Base-by-base conservation (phyloP, 2,797 vertebrate species). In the Octomys mimax region DNA sequence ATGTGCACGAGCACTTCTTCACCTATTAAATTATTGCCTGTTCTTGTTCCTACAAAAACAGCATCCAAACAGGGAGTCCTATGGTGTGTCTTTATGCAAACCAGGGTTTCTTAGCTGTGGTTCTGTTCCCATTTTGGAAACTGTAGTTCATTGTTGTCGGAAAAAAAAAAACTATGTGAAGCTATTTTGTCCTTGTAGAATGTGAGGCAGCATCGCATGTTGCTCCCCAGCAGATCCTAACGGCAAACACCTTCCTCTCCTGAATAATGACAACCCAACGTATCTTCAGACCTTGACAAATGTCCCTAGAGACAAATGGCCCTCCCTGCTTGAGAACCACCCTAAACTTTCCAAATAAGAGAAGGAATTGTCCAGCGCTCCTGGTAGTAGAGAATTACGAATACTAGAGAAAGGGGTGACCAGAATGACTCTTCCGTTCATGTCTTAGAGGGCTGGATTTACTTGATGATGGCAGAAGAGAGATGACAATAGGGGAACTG, bases 1-100 rank as follows among this genome's bases (percentile, higher is more conserved):
- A 11, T 96, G 82, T 70, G 42, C 36, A 11, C 26, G 59, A 26
- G 10, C 2, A 28, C 93, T 46, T 66, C 57, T 2, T 89, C 16
- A 89, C 22, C 77, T 87, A 64, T 39, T 73, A 73, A 78, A 18
- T 26, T 90, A 61, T 68, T 52, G 86, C 81, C 36, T 52, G 59
- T 61, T 96, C 75, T 86, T 94, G 22, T 79, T 90, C 57, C 57
- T 78, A 62, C 42, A 79, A 89, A 79, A 87, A 39, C 26, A 70
- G 26, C 71, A 78, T 33, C 39, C 42, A 59, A 85, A 70, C 2
- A 49, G 59, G 36, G 12, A 93, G 31, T 52, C 54, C 78, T 82
- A 39, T 90, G 78, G 1, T 9, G 66, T 9, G 0, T 71, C 88
- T 86, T 28, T 46, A 36, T 88, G 14, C 91, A 92, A 95, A 62